These are phyloP conservation scores for Drosophila pegasa DNA, from an alignment of 2,888 invertebrate genomes.

Conservation along the genomic window DNA sequence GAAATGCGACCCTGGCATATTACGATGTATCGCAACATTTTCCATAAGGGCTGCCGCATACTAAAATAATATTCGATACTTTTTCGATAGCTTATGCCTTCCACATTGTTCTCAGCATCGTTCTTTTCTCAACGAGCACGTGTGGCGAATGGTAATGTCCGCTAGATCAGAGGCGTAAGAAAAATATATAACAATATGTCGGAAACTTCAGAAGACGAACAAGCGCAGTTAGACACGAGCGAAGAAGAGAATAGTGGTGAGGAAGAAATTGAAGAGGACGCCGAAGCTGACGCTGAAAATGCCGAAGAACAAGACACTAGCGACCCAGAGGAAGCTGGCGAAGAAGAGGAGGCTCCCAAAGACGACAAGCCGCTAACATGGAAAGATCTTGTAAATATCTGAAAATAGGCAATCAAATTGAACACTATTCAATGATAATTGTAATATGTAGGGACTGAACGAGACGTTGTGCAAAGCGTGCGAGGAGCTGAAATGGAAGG, in stretches of 20 bases:
- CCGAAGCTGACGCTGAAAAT: conserved; percentile 38
- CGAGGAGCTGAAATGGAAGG: conserved; percentile 95
- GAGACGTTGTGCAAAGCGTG: conserved; percentile 97
- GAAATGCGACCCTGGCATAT: conserved; percentile 1
- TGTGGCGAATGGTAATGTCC: conserved; percentile 48
- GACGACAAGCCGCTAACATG: conserved; percentile 84
- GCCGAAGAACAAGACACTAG: conserved; percentile 20
- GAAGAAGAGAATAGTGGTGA: conserved; percentile 64
- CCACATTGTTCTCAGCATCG: neutral
- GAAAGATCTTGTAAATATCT: conserved; percentile 87
- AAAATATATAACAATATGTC: conserved; percentile 74
- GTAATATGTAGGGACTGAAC: conserved; percentile 90
- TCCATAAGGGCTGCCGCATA: conserved; percentile 13
- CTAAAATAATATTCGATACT: conserved; percentile 6
- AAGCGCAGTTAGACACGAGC: conserved; percentile 57
- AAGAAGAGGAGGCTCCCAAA: conserved; percentile 26
- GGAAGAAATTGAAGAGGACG: conserved; percentile 37
- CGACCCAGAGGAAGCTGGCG: conserved; percentile 14
- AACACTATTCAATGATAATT: neutral
- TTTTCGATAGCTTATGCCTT: neutral
- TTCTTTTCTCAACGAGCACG: conserved; percentile 51
- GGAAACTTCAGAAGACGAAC: conserved; percentile 81
- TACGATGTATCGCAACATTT: neutral
- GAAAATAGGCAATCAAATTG: too few species aligned
- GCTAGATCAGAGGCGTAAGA: conserved; percentile 20